Conservation (phyloP, 2,113 vertebrate species). For the Dicrurus megarhynchus region DNA sequence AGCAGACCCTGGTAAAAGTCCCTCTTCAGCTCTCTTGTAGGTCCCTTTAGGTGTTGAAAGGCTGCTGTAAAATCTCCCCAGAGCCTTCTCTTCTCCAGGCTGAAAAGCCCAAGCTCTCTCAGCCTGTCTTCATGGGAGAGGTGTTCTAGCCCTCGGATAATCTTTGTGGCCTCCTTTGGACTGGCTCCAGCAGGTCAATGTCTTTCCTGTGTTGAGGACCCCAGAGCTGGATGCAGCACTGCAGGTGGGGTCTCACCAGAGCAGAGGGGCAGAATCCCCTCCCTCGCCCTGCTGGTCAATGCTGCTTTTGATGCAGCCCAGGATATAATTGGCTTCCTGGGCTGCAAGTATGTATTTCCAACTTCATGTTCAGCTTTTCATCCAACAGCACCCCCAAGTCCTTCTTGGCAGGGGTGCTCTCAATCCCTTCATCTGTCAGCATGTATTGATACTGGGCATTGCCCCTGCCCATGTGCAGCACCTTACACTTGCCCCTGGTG, state of each 20-base stretch:
- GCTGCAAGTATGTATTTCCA: fast-evolving
- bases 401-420: neutral
- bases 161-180: neutral
- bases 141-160: neutral
- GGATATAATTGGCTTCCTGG: neutral
- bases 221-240: neutral
- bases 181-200: neutral
- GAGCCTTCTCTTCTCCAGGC: neutral
- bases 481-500: neutral
- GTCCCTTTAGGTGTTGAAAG: neutral
- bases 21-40: neutral
- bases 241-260: neutral
- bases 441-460: neutral
- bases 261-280: neutral
- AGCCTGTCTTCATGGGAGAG: neutral
- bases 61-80: neutral
- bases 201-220: neutral
- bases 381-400: neutral
- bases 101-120: neutral
- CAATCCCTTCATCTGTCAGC: neutral
- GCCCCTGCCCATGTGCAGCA: neutral
- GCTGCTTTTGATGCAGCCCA: neutral
- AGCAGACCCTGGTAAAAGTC: neutral
- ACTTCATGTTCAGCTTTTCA: neutral
- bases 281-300: neutral